Conservation (phyloP, 2,888 invertebrate species). For the Ischnura elegans region DNA sequence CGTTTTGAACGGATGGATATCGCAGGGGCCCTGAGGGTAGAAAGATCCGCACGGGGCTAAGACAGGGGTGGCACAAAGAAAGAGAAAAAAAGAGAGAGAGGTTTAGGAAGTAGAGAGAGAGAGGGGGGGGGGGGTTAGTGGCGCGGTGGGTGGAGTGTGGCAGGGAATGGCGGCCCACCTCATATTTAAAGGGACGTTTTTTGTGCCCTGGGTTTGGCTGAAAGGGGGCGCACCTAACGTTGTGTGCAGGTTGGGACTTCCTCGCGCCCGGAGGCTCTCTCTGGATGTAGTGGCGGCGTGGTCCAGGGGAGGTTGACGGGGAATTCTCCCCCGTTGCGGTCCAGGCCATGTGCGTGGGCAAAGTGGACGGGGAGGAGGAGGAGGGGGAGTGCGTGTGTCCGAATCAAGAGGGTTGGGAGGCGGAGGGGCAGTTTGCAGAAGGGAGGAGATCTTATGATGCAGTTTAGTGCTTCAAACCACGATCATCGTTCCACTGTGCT, state of each 20-base stretch:
- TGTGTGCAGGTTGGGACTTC: no score
- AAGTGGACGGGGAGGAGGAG: not conserved
- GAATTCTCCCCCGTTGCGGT: constrained; percentile 51
- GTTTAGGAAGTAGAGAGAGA: not conserved
- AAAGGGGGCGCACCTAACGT: no score
- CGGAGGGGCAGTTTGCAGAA: not conserved
- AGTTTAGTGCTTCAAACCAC: constrained; percentile 51
- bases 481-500: constrained; percentile 38
- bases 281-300: not conserved
- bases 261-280: constrained; percentile 38
- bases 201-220: no score
- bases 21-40: not conserved
- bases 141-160: no score
- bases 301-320: not conserved
- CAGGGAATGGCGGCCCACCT: no score
- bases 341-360: not conserved
- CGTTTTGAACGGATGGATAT: not conserved
- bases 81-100: no score
- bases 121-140: not conserved
- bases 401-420: not conserved
- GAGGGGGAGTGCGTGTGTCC: not conserved
- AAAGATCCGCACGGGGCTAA: no score
- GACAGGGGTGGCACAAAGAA: no score
- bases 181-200: no score
- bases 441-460: not conserved